Base-by-base conservation (phyloP, 2,888 invertebrate species). In the Xestobium rufovillosum region DNA sequence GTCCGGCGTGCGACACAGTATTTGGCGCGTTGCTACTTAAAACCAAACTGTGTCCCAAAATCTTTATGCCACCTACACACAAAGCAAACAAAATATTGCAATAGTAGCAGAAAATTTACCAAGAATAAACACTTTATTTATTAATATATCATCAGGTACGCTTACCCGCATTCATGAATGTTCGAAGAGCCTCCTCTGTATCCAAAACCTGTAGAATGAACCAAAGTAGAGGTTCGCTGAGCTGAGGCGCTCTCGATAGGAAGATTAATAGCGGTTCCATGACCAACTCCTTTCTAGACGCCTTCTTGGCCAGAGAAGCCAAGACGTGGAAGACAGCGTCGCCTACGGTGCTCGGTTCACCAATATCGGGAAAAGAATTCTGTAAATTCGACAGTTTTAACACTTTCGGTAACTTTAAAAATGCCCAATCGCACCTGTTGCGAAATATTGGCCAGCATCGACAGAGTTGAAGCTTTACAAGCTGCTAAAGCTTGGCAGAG, bases 321-420 rank as follows among this genome's bases (percentile, higher is more conserved):
- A 91, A 72, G 47, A 92, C 72, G 65, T 85, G 83, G 57, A 88
- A 90, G n/a, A 91, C 79, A 12, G 87, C 87, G 57, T 92, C 91
- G 2, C 85, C 84, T 34, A 90, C 78, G 1, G 85, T 83, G 15
- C 80, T 73, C 4, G 83, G 80, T 50, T 83, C 82, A n/a, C 73
- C 66, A 30, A 61, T 42, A 37, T 69, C 67, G 1, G 63, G 51
- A 32, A 45, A 29, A 14, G 55, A 49, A 8, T 19, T 19, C 23
- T 19, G 23, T 19, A 19, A n/a, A 8, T 19, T 19, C 23, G 23
- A 8, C 23, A 19, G n/a, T 19, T 19, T 8, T 19, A 8, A 19
- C 23, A 19, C n/a, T 6, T n/a, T 19, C n/a, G 23, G 23, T 8
- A 19, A 19, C 23, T 19, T n/a, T n/a, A n/a, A n/a, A n/a, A n/a